These are phyloP conservation scores for Catajapyx aquilonaris DNA, from an alignment of 1,140 invertebrate genomes.

Conservation along the genomic window DNA sequence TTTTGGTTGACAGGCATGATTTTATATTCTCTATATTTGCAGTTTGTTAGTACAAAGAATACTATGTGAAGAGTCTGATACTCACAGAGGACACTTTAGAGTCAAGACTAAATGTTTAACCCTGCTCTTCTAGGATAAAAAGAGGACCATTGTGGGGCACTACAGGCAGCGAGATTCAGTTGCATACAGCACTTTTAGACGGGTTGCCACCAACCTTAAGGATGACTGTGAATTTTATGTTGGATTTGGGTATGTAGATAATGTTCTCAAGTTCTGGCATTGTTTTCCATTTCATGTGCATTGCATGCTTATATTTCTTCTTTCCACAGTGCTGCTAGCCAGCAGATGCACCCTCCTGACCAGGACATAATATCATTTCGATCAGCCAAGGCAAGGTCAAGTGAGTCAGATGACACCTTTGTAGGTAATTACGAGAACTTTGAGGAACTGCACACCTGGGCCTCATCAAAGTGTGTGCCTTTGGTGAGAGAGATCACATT, in stretches of 20 bases:
- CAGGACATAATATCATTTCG: constrained; percentile 58
- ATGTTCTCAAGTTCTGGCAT: constrained; percentile 4
- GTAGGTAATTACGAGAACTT: constrained; percentile 44
- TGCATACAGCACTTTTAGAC: constrained; percentile 56
- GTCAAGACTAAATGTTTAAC: no score
- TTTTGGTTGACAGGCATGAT: no score
- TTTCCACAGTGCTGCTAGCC: constrained; percentile 27
- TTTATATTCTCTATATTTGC: no score
- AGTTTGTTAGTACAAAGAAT: no score
- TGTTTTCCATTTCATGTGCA: constrained; percentile 10
- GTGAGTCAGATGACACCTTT: constrained; percentile 61
- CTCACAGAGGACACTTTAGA: no score
- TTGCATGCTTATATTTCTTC: constrained; percentile 10
- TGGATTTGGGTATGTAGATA: constrained; percentile 62
- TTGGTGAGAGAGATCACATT: constrained; percentile 88
- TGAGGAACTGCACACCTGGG: constrained; percentile 36
- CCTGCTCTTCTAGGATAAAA: constrained; percentile 35
- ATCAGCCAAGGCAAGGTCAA: constrained; percentile 50
- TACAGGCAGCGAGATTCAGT: constrained; percentile 63
- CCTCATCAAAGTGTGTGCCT: constrained; percentile 45
- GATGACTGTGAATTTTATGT: constrained; percentile 91
- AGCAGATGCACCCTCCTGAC: constrained; percentile 61
- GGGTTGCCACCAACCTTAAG: constrained; percentile 69
- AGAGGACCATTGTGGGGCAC: constrained; percentile 81
- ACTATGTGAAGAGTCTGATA: no score